phyloP scores from a whole-genome alignment of 1,140 invertebrate species.

The Chrysopa pallens region DNA sequence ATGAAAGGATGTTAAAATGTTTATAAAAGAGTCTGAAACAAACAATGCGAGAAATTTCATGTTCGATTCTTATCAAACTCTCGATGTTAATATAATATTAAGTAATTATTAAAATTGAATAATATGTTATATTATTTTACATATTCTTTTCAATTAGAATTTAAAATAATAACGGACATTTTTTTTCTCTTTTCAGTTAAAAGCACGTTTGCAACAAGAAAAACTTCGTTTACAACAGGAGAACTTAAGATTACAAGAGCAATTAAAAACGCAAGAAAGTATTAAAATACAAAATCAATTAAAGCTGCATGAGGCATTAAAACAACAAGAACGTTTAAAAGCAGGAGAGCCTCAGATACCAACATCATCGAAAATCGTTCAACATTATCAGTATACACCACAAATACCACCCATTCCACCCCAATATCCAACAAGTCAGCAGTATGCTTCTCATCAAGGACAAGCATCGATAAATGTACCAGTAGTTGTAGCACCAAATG shows the following conservation, averaged over 20 bases:
- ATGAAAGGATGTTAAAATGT: too few species aligned
- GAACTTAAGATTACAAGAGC: slow-evolving; percentile 18
- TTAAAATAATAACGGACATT: too few species aligned
- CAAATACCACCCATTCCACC: background rate
- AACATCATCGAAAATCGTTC: background rate
- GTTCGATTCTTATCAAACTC: too few species aligned
- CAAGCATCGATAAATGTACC: too few species aligned
- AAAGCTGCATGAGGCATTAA: slow-evolving; percentile 11
- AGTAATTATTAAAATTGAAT: too few species aligned
- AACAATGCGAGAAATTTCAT: too few species aligned
- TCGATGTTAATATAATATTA: too few species aligned
- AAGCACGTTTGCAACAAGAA: slow-evolving; percentile 19
- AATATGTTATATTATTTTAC: too few species aligned
- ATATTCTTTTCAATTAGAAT: too few species aligned
- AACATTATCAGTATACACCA: background rate
- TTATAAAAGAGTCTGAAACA: too few species aligned
- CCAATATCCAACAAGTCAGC: background rate
- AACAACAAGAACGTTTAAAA: background rate
- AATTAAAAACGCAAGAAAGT: slow-evolving; percentile 13
- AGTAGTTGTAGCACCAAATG: too few species aligned
- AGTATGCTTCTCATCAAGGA: too few species aligned
- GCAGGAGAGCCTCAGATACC: background rate
- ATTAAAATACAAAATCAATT: slow-evolving; percentile 20
- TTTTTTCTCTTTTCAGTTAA: slow-evolving; percentile 20
- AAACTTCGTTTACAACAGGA: slow-evolving; percentile 16